These are phyloP conservation scores for Sebastes oblongus DNA, from an alignment of 2,797 vertebrate genomes.

Conservation along the genomic window DNA sequence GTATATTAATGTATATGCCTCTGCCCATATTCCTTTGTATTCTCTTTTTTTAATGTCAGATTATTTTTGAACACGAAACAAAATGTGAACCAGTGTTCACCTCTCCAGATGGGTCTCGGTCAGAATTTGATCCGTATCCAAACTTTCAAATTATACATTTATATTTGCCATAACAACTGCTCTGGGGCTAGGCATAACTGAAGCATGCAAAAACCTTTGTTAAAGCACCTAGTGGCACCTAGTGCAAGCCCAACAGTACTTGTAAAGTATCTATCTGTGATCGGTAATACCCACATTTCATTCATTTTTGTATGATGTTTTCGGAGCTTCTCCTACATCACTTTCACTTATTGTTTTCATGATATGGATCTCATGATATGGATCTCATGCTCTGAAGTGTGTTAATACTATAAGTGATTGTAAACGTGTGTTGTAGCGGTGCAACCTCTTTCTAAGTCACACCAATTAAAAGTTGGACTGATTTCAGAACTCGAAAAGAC, in stretches of 20 bases:
- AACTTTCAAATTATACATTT: constrained; percentile 25
- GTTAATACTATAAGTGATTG: background rate
- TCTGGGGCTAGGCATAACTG: background rate
- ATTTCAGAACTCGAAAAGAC: background rate
- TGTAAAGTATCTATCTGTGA: background rate
- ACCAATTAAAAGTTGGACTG: background rate
- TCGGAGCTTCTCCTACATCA: background rate
- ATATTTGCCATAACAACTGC: constrained; percentile 12
- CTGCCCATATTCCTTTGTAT: background rate
- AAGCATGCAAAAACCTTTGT: background rate
- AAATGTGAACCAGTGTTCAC: background rate
- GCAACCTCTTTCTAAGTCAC: background rate
- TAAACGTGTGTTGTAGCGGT: background rate
- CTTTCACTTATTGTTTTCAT: background rate
- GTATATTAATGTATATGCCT: background rate
- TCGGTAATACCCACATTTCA: background rate
- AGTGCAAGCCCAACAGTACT: background rate
- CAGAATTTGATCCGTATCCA: constrained; percentile 23
- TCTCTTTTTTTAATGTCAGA: background rate
- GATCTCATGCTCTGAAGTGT: background rate
- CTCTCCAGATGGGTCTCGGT: constrained; percentile 19
- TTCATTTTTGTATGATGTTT: background rate
- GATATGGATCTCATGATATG: background rate
- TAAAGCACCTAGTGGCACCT: background rate
- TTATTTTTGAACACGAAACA: background rate